Percentiles rank a stretch among this genome's conserved stretches.
These are phyloP conservation scores for Stercorarius parasiticus DNA, from an alignment of 2,113 vertebrate genomes.

Conservation along the genomic window DNA sequence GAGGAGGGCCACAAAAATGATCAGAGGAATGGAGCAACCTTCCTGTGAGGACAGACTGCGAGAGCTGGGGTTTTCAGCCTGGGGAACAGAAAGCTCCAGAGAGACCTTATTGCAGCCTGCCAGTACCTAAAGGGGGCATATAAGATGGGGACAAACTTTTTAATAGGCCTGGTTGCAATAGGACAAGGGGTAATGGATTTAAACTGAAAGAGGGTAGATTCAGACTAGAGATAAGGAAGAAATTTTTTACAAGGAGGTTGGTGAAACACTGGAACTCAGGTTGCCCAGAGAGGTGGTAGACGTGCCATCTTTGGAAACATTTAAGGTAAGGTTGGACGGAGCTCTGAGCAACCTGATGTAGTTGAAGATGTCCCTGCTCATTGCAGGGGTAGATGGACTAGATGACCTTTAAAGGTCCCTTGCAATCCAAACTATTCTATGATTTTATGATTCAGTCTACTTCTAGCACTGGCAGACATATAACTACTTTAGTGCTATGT, in stretches of 20 bases:
- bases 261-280: neutral
- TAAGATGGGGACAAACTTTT: neutral
- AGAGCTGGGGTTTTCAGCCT: neutral
- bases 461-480: neutral
- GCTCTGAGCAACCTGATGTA: neutral
- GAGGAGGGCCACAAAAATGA: neutral
- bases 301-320: neutral
- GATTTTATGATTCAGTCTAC: neutral
- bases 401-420: neutral
- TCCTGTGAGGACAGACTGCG: neutral
- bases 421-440: neutral
- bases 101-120: neutral
- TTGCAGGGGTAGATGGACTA: neutral
- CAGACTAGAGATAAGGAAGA: neutral
- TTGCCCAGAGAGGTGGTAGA: neutral
- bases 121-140: neutral
- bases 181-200: neutral
- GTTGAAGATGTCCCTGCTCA: neutral
- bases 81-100: neutral
- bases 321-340: neutral
- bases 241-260: neutral
- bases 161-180: neutral
- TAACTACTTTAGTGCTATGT: neutral
- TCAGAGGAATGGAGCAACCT: neutral
- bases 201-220: neutral